These are phyloP conservation scores for Harpalus rufipes DNA, from an alignment of 2,888 invertebrate genomes.

Conservation along the genomic window DNA sequence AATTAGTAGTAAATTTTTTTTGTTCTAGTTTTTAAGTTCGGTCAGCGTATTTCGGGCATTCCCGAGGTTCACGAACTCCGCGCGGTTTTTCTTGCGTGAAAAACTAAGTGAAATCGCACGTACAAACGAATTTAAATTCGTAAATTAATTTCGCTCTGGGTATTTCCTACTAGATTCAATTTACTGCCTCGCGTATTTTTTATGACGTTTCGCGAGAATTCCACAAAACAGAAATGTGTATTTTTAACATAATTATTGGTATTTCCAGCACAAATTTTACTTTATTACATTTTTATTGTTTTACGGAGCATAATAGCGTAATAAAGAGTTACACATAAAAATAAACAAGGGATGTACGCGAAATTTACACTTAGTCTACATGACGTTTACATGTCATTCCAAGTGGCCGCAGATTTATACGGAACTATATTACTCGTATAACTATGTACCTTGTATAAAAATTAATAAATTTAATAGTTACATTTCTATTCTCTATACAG, in stretches of 20 bases:
- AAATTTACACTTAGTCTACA: neutral
- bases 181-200: constrained; percentile 1
- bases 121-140: constrained; percentile 1
- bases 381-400: constrained; percentile 4
- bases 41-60: neutral
- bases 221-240: constrained; percentile 9
- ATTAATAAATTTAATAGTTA: too few relatives aligned
- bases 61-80: neutral
- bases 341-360: neutral
- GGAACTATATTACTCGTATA: neutral
- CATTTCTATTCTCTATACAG: too few relatives aligned
- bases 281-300: constrained; percentile 35
- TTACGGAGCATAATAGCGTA: neutral
- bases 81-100: neutral
- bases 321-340: constrained; percentile 25
- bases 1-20: neutral
- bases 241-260: constrained; percentile 28
- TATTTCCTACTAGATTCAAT: constrained; percentile 30
- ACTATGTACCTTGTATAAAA: too few relatives aligned
- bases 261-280: constrained; percentile 29
- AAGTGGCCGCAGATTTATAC: neutral
- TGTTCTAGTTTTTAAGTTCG: neutral
- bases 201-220: constrained; percentile 23
- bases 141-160: constrained; percentile 26
- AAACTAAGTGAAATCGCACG: constrained; percentile 9